Conservation (phyloP, 2,888 invertebrate genomes). For the Hyposoter didymator region DNA sequence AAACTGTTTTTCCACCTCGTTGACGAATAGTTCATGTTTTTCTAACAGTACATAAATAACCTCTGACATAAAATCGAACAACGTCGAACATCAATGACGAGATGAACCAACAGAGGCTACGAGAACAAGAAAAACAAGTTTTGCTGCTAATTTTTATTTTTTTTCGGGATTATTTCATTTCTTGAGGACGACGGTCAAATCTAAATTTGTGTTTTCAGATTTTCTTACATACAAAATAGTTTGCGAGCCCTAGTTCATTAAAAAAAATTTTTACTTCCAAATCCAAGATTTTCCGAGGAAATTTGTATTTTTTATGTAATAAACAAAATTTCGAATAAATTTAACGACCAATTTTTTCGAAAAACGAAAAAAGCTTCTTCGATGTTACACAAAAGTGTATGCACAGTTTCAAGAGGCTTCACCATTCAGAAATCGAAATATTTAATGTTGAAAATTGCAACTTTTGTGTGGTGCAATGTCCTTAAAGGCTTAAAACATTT, state of each 20-base stretch:
- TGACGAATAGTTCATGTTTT: constrained; percentile 50
- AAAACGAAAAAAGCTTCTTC: too few relatives aligned
- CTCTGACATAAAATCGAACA: neutral
- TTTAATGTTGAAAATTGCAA: neutral
- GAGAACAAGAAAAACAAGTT: neutral
- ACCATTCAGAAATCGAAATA: neutral
- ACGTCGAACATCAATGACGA: neutral
- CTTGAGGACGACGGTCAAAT: neutral
- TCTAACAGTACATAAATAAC: constrained; percentile 26
- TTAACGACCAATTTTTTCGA: too few relatives aligned
- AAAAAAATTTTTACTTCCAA: neutral
- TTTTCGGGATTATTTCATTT: neutral
- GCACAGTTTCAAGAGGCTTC: too few relatives aligned
- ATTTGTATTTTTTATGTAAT: too few relatives aligned
- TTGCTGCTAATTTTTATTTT: too few relatives aligned
- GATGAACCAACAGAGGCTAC: neutral
- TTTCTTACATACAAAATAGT: neutral
- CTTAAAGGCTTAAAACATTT: neutral
- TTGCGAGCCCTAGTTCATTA: too few relatives aligned
- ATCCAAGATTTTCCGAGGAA: too few relatives aligned
- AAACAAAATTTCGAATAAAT: too few relatives aligned
- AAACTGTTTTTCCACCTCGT: constrained; percentile 37
- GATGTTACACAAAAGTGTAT: too few relatives aligned
- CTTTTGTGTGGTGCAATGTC: too few relatives aligned
- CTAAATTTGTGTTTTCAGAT: neutral